A percentile compares a stretch with the other conserved stretches of the same genome.
Evolutionary conservation across 2,113 vertebrate genomes (phyloP).

Genomic region (Forbesichthys papilliferus): DNA sequence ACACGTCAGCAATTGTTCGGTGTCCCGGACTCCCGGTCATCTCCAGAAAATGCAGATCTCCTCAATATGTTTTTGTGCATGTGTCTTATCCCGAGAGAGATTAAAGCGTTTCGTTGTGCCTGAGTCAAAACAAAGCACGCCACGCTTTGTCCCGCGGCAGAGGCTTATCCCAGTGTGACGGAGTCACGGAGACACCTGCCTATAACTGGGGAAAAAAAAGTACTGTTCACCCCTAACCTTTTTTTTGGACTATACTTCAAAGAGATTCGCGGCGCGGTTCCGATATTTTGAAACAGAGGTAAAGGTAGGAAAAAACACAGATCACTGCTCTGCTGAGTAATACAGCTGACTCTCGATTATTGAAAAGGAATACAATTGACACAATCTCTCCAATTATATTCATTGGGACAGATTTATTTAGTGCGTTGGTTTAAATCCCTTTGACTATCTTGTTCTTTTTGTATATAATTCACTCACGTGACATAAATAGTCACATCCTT

Average conservation of each 20-base stretch:
- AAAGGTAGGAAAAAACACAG: not conserved
- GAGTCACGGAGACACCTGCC: not conserved
- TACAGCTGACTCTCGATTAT: not conserved
- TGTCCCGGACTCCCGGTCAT: not conserved
- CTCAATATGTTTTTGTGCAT: not conserved
- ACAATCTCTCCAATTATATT: not conserved
- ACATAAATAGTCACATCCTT: not conserved
- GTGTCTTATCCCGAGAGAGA: not conserved
- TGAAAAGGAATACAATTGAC: not conserved
- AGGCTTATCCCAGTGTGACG: slow-evolving; percentile 2
- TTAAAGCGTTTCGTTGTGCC: not conserved
- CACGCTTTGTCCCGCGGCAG: not conserved
- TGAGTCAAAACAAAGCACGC: not conserved
- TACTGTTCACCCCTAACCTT: slow-evolving; percentile 17
- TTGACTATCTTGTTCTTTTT: not conserved
- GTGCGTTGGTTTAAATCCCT: not conserved
- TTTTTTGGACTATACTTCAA: not conserved
- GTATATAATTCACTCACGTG: not conserved
- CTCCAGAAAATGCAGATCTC: not conserved
- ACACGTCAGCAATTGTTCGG: not conserved
- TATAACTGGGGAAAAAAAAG: slow-evolving; percentile 13
- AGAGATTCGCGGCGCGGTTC: not conserved
- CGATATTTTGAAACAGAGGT: not conserved
- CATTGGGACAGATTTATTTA: not conserved
- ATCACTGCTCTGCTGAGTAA: not conserved